Base-by-base conservation (phyloP, 2,888 invertebrate genomes). In the Dynastes maya region DNA sequence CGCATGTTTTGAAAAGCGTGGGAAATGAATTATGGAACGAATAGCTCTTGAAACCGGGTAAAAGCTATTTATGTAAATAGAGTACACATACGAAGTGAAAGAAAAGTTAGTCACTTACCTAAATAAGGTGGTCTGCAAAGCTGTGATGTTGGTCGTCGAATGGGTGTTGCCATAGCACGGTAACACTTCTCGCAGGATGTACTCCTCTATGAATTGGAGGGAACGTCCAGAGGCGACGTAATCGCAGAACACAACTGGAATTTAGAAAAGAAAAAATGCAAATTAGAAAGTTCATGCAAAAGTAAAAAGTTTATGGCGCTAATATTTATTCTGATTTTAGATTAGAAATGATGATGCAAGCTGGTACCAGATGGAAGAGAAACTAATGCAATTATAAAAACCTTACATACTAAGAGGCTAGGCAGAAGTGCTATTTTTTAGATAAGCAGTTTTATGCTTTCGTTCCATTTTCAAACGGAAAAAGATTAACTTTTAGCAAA, bases 191-290 rank as follows among this genome's bases (percentile, higher is more conserved):
- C 92, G 91, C 13, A 91, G 88, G 76, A 97, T 92, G 88, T 95
- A 96, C 85, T 96, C 96, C 87, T 97, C 97, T 82, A 97, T 92
- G 90, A 96, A 97, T 80, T 94, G 93, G 82, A 97, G 87, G 0
- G 95, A 93, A 83, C 95, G 91, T 13, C 97, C 97, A 0, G 96
- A 96, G 1, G 96, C 95, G 77, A 94, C 95, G 89, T 96, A 96
- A 90, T 97, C 97, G 88, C 96, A 95, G 88, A 96, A 97, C 11
- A 96, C 93, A 85, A 94, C 95, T 95, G 92, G 76, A 92, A 91
- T 45, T 45, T 45, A 79, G 86, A 85, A 84, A 45, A 45, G 45
- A 45, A 45, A 45, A 45, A 45, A 45, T 45, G 45, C 11, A 45
- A 45, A 85, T 45, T 58, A 22, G 16, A 58, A 58, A 58, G 16